Percentiles rank a stretch among this genome's conserved stretches.
Conservation (phyloP, 1,140 invertebrate species). For the Palaemon carinicauda region DNA sequence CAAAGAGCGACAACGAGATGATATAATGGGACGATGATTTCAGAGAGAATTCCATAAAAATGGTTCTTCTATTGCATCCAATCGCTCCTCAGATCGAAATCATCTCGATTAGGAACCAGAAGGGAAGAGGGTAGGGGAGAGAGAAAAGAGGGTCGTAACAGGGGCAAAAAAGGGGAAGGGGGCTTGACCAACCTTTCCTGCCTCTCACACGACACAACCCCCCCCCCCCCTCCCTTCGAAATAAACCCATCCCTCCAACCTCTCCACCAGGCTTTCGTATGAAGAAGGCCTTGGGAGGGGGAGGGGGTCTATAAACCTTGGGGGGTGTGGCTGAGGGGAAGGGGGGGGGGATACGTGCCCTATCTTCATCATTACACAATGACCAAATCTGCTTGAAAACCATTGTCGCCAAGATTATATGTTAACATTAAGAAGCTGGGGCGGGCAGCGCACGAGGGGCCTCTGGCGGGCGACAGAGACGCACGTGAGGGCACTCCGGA, state of each 20-base stretch:
- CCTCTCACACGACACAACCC: background rate
- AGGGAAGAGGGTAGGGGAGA: background rate
- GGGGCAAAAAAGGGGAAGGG: background rate
- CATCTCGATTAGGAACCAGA: background rate
- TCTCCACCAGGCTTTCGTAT: background rate
- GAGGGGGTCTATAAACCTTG: too few species aligned
- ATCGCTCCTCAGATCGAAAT: background rate
- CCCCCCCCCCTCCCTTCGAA: too few species aligned
- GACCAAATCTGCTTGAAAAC: slow-evolving; percentile 17
- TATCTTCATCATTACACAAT: slow-evolving; percentile 24
- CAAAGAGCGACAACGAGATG: too few species aligned
- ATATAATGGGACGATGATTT: too few species aligned
- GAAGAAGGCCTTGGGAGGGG: background rate
- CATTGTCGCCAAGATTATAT: slow-evolving; percentile 33
- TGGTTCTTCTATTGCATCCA: background rate
- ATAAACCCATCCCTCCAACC: background rate
- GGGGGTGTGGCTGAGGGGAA: too few species aligned
- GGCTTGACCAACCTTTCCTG: background rate
- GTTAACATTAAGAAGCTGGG: slow-evolving; percentile 22
- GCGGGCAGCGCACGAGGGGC: background rate
- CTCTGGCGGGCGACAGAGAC: background rate
- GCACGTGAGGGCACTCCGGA: background rate
- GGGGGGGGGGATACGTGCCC: slow-evolving; percentile 17
- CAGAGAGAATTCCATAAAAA: background rate
- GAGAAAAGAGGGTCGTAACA: background rate